Percentiles rank a stretch among this genome's conserved stretches.
Evolutionary conservation across 2,888 invertebrate species (phyloP).

Genomic region (Drosophila rellima): DNA sequence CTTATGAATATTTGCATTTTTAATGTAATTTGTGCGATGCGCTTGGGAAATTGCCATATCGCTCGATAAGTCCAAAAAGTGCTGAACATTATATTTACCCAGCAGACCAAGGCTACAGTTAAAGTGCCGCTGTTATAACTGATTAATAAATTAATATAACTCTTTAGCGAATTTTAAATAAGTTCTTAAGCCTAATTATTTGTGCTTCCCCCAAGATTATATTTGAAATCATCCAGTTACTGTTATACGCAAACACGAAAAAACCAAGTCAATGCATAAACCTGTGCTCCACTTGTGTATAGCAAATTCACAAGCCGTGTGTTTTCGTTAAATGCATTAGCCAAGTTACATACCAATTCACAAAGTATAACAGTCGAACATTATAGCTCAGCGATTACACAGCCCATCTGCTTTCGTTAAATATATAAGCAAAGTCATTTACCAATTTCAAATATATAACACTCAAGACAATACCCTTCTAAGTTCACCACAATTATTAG

Average conservation of each 20-base stretch:
- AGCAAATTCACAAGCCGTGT: background rate
- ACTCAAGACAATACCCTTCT: background rate
- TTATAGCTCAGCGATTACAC: background rate
- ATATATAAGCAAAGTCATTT: background rate
- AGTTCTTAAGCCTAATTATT: background rate
- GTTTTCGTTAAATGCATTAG: background rate
- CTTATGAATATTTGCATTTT: constrained; percentile 80
- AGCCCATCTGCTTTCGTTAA: background rate
- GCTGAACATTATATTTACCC: constrained; percentile 1
- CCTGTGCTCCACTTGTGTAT: background rate
- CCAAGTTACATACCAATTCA: background rate
- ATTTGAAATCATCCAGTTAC: background rate
- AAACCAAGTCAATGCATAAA: background rate
- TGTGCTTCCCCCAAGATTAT: background rate
- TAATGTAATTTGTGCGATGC: constrained; percentile 76
- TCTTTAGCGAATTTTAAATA: background rate
- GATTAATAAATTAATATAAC: constrained; percentile 10
- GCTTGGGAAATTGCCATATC: constrained; percentile 6
- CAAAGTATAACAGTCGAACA: background rate
- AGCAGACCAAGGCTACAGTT: background rate
- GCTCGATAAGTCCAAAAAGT: constrained; percentile 27
- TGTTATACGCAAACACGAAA: background rate
- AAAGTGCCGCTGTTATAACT: background rate
- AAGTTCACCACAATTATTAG: background rate
- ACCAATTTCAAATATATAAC: background rate